Conservation (phyloP, 2,888 invertebrate species). For the Lasioglossum villosulum region DNA sequence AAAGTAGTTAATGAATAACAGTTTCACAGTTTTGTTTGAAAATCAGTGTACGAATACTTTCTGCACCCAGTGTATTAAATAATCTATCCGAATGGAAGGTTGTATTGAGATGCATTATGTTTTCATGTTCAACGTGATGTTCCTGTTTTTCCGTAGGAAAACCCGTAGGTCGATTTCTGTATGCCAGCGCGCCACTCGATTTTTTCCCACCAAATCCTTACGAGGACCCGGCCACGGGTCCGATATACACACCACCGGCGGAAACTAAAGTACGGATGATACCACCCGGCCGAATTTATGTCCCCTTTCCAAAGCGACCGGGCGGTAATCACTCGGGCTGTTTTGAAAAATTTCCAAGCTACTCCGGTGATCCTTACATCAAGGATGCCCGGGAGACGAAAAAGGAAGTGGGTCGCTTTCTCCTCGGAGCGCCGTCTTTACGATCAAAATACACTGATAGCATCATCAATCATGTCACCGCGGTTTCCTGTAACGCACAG, state of each 20-base stretch:
- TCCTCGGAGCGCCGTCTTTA: conserved; percentile 67
- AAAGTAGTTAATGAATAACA: too few species aligned
- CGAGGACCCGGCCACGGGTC: conserved; percentile 61
- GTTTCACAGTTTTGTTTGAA: too few species aligned
- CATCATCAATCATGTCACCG: conserved; percentile 76
- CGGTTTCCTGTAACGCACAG: conserved; percentile 75
- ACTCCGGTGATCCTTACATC: conserved; percentile 73
- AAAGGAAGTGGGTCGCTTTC: conserved; percentile 29
- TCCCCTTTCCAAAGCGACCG: conserved; percentile 78
- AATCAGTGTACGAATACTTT: too few species aligned
- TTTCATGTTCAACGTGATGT: background rate
- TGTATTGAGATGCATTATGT: background rate
- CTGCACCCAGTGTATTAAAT: too few species aligned
- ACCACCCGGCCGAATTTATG: conserved; percentile 64
- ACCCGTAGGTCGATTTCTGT: conserved; percentile 62
- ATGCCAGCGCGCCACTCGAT: conserved; percentile 66
- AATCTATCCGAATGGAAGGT: background rate
- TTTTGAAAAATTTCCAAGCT: conserved; percentile 82
- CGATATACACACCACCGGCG: conserved; percentile 73
- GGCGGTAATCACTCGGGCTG: conserved; percentile 83
- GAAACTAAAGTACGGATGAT: conserved; percentile 42
- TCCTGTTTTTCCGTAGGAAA: conserved; percentile 11
- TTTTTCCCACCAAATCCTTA: conserved; percentile 82
- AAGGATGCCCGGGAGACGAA: conserved; percentile 26
- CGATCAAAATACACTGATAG: conserved; percentile 77